Conservation (phyloP, 1,140 invertebrate genomes). For the Hyposmocoma kahamanoa region DNA sequence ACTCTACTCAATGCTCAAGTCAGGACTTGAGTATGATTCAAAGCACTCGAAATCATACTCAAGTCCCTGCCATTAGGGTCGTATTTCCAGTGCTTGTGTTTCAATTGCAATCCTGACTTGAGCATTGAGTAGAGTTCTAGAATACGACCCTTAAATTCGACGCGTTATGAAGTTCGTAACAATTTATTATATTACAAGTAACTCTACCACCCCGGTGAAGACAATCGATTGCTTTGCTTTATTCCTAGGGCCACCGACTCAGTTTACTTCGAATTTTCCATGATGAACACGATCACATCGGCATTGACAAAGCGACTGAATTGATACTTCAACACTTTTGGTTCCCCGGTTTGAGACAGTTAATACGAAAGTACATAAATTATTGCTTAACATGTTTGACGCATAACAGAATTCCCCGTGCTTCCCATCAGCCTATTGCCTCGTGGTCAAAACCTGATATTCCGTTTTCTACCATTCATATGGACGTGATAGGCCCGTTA, state of each 20-base stretch:
- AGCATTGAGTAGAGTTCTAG: too few relatives aligned
- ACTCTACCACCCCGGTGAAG: neutral
- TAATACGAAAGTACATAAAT: slow-evolving; percentile 16
- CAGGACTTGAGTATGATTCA: too few relatives aligned
- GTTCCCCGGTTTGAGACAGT: slow-evolving; percentile 17
- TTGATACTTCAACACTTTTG: slow-evolving; percentile 18
- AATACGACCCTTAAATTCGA: too few relatives aligned
- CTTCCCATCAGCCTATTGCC: slow-evolving; percentile 3
- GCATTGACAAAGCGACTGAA: slow-evolving; percentile 15
- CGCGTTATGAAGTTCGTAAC: neutral
- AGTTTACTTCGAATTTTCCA: slow-evolving; percentile 20
- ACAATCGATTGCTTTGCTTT: neutral
- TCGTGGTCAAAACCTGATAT: slow-evolving; percentile 10
- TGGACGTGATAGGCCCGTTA: slow-evolving; percentile 17
- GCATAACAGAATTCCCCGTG: slow-evolving; percentile 7
- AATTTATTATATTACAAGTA: neutral
- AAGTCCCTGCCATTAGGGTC: too few relatives aligned
- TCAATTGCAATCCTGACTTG: too few relatives aligned
- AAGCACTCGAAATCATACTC: too few relatives aligned
- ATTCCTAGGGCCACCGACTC: slow-evolving; percentile 4
- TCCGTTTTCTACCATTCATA: slow-evolving; percentile 18
- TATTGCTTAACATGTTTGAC: slow-evolving; percentile 2
- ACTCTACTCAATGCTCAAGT: too few relatives aligned
- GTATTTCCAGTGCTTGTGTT: too few relatives aligned
- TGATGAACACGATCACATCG: slow-evolving; percentile 22